Base-by-base conservation (phyloP, 2,888 invertebrate genomes). In the Nymphalis c-album region DNA sequence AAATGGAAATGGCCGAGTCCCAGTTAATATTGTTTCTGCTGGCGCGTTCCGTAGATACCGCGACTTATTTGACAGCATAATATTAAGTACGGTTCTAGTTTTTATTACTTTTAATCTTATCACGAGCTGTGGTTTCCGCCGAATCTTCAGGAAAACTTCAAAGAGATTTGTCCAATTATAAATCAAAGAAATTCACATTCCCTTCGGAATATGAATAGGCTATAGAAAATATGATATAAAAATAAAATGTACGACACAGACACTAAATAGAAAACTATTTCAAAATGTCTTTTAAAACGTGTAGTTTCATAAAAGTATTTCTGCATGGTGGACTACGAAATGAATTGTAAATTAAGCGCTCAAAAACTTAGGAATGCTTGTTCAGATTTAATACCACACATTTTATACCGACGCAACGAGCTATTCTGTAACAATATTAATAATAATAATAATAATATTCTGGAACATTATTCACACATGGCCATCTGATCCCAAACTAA, bases 1-100 rank as follows among this genome's bases (percentile, higher is more conserved):
- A 77, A 78, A 78, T 78, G 73, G 72, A 72, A 77, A 72, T 71
- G 76, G 72, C 71, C 71, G 68, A 61, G 74, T 65, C 69, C 59
- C 74, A 68, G 75, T 75, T 77, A 78, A 77, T 78, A 77, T 75
- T 68, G 75, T 70, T 60, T 66, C 66, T 63, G 70, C 51, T 51
- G 45, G 60, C 69, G 73, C 74, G 70, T 71, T 63, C 69, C 68
- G 66, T 69, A 73, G 76, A 73, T 73, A 73, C 74, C 75, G 73
- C 60, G 60, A 59, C 67, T 75, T 76, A 75, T 75, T 76, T 73
- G 75, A 76, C 74, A 73, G 64, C 53, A 26, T 35, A 17, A 67
- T 67, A 67, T 67, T 62, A 62, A 26, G 20, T 35, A 58, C 16
- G 22, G 20, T 46, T 46, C 26, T 46, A 13, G 22, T 46, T 60